phyloP scores from a whole-genome alignment of 2,797 vertebrate species.

The Manis pentadactyla region DNA sequence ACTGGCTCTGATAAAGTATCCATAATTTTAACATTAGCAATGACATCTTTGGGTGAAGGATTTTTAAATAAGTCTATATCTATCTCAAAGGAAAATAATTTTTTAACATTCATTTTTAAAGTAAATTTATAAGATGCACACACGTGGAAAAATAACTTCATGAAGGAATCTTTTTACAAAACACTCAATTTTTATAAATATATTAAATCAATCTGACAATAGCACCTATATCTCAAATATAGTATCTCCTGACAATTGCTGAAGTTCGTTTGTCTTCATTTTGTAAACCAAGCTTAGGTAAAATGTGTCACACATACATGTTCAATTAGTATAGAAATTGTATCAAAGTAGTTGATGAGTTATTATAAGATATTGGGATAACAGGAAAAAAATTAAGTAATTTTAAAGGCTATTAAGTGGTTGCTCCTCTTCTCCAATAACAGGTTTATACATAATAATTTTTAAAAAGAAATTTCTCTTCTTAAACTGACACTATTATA shows the following conservation, averaged over 20 bases:
- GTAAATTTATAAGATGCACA: conserved; percentile 52
- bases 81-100: conserved; percentile 28
- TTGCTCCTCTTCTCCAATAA: background rate
- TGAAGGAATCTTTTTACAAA: conserved; percentile 34
- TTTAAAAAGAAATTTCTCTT: background rate
- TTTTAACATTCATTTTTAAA: conserved; percentile 42
- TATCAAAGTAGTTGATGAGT: background rate
- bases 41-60: conserved; percentile 10
- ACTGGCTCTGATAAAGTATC: conserved; percentile 1
- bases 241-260: background rate
- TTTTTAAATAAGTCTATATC: conserved; percentile 56
- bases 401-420: background rate
- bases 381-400: background rate
- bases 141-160: background rate
- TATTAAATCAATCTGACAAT: conserved; percentile 49
- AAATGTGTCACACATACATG: background rate
- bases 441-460: background rate
- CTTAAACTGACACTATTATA: background rate
- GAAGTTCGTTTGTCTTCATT: conserved; percentile 53
- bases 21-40: background rate
- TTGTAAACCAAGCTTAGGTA: background rate
- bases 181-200: conserved; percentile 11
- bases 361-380: background rate
- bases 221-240: background rate
- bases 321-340: background rate